Evolutionary conservation across 2,797 vertebrate genomes (phyloP).

Genomic region (Knipowitschia caucasica): DNA sequence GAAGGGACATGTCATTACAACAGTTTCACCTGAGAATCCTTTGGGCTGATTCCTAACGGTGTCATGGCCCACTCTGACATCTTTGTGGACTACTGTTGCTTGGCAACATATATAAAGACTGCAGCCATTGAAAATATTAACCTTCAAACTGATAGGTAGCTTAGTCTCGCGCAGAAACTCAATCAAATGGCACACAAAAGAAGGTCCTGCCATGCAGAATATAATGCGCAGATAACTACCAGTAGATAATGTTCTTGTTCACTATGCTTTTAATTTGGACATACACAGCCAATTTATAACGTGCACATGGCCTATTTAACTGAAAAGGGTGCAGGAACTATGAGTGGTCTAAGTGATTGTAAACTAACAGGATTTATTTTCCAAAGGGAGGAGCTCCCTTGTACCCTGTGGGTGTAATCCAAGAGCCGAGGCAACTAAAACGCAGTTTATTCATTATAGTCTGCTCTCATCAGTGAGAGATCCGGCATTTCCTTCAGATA

Average conservation of each 20-base stretch:
- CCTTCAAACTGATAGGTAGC: neutral
- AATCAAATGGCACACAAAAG: neutral
- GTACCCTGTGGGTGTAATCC: neutral
- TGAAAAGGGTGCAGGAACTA: neutral
- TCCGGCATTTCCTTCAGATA: neutral
- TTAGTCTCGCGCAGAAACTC: neutral
- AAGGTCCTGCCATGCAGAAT: neutral
- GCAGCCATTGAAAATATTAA: slow-evolving; percentile 9
- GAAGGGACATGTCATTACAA: slow-evolving; percentile 21
- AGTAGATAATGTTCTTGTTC: neutral
- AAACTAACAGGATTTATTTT: neutral
- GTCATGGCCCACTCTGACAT: slow-evolving; percentile 45
- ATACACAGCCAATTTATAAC: neutral
- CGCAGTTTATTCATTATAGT: neutral
- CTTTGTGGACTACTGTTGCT: slow-evolving; percentile 28
- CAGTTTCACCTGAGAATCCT: slow-evolving; percentile 25
- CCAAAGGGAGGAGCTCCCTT: neutral
- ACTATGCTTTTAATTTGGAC: neutral
- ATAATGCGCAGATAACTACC: neutral
- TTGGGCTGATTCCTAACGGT: slow-evolving; percentile 31
- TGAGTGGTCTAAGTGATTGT: slow-evolving; percentile 2
- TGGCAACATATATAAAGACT: slow-evolving; percentile 28
- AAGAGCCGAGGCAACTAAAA: neutral
- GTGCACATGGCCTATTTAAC: neutral
- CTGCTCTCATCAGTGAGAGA: slow-evolving; percentile 1